These are phyloP conservation scores for Nipponia nippon DNA, from an alignment of 2,113 vertebrate species.

Conservation along the genomic window DNA sequence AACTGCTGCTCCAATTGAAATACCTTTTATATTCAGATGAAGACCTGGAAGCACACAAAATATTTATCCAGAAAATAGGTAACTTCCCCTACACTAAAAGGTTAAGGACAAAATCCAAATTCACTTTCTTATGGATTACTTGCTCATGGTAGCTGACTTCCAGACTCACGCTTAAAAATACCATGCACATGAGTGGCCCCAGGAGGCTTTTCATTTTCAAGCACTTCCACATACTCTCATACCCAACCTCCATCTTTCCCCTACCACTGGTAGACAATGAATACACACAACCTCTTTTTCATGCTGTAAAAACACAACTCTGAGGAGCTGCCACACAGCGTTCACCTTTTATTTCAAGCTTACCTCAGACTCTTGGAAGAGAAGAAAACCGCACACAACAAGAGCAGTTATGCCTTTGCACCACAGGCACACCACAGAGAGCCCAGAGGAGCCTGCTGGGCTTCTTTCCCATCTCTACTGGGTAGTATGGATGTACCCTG, in stretches of 20 bases:
- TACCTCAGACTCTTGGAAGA: neutral
- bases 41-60: neutral
- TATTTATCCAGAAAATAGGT: neutral
- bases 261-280: neutral
- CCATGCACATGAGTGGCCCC: neutral
- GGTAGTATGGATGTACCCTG: neutral
- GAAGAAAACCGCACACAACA: fast-evolving
- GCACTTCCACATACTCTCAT: neutral
- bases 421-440: neutral
- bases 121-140: neutral
- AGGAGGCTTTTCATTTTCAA: neutral
- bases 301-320: neutral
- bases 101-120: neutral
- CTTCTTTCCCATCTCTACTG: neutral
- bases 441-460: neutral
- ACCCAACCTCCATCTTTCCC: neutral
- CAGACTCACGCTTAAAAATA: neutral
- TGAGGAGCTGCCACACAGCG: neutral
- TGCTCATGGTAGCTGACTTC: neutral
- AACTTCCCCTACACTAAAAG: neutral
- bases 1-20: neutral
- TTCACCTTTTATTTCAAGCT: neutral
- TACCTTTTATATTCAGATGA: neutral
- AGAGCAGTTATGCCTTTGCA: neutral
- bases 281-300: neutral